phyloP scores from a whole-genome alignment of 2,888 invertebrate genomes.

The Mesochorus sp. region DNA sequence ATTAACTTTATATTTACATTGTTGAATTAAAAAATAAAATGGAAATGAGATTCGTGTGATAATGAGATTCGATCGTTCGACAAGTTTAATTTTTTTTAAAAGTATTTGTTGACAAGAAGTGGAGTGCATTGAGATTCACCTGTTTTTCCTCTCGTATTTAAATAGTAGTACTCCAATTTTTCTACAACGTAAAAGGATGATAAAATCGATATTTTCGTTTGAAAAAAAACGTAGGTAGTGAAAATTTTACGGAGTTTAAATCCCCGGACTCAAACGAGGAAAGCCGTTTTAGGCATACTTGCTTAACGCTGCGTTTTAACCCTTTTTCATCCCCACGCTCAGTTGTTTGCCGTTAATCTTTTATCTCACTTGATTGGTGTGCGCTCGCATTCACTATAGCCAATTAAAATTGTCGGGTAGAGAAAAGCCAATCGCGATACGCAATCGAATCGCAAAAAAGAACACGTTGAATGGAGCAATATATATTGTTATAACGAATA shows the following conservation, averaged over 20 bases:
- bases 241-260: conserved; percentile 24
- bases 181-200: not conserved
- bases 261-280: not conserved
- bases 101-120: not conserved
- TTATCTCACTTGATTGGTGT: conserved; percentile 38
- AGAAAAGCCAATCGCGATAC: conserved; percentile 43
- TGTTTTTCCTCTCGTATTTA: not conserved
- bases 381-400: conserved; percentile 32
- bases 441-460: conserved; percentile 5
- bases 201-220: conserved; percentile 36
- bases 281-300: conserved; percentile 54
- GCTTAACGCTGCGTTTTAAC: conserved; percentile 48
- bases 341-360: not conserved
- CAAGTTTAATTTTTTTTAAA: too few relatives aligned
- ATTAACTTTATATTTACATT: too few relatives aligned
- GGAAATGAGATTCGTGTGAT: not conserved
- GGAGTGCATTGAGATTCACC: not conserved
- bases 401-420: conserved; percentile 53
- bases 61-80: not conserved
- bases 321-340: not conserved
- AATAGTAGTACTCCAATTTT: not conserved
- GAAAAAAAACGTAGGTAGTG: conserved; percentile 17
- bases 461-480: not conserved
- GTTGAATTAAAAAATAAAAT: not conserved
- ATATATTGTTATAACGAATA: not conserved